Evolutionary conservation across 2,113 vertebrate genomes (phyloP).

Genomic region (Tamias sibiricus): DNA sequence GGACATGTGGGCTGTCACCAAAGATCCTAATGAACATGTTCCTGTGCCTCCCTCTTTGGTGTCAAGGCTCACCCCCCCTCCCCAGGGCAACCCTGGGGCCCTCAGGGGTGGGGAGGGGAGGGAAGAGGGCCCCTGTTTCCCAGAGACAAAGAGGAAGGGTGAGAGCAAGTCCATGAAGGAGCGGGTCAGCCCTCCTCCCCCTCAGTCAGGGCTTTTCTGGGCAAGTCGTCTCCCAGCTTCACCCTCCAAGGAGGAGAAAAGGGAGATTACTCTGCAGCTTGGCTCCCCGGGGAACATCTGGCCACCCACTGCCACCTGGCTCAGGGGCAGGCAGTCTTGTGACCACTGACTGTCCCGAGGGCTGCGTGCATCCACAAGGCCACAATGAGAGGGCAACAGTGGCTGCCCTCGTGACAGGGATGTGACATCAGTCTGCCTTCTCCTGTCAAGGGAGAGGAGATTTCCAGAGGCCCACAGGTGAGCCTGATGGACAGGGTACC

Average conservation of each 20-base stretch:
- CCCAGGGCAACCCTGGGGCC: no score
- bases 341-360: neutral
- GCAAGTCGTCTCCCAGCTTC: neutral
- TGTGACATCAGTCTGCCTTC: no score
- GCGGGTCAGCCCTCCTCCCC: neutral
- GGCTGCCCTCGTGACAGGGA: neutral
- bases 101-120: neutral
- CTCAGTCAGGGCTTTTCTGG: neutral
- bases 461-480: no score
- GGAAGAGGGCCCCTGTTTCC: neutral
- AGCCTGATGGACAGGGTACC: neutral
- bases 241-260: neutral
- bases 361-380: no score
- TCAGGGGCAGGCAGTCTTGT: no score
- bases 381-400: no score
- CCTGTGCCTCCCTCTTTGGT: no score
- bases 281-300: no score
- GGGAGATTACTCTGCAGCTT: neutral
- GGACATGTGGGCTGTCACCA: neutral
- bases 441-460: no score
- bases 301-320: neutral
- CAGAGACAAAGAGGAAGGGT: neutral
- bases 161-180: neutral
- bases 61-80: no score
- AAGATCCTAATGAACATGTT: no score